Percentiles rank a stretch among this genome's conserved stretches.
Evolutionary conservation across 2,888 invertebrate genomes (phyloP).

Genomic region (Plemyria rubiginata): DNA sequence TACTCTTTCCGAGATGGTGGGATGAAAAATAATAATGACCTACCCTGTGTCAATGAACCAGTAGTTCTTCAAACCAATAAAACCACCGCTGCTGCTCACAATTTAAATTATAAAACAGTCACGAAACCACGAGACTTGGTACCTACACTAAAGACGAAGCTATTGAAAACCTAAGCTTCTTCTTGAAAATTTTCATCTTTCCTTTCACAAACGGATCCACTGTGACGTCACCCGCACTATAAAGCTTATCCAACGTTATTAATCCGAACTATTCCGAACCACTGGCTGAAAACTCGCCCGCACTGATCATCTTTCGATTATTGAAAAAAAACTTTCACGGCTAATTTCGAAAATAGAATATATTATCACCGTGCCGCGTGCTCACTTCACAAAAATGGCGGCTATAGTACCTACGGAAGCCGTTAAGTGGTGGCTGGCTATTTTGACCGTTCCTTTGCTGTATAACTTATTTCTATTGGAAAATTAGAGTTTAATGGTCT

Average conservation of each 20-base stretch:
- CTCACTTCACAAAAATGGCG: constrained; percentile 63
- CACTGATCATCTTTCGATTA: constrained; percentile 60
- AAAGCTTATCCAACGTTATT: constrained; percentile 38
- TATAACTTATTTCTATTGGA: constrained; percentile 81
- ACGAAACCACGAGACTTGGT: constrained; percentile 13
- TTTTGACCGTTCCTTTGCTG: constrained; percentile 69
- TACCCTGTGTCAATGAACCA: constrained; percentile 25
- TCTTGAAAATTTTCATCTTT: constrained; percentile 82
- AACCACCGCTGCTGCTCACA: constrained; percentile 12
- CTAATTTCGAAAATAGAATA: constrained; percentile 70
- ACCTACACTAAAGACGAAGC: constrained; percentile 41
- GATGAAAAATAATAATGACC: background rate
- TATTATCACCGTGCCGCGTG: constrained; percentile 41
- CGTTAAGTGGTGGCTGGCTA: constrained; percentile 64
- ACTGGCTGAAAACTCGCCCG: constrained; percentile 51
- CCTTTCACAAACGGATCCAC: constrained; percentile 78
- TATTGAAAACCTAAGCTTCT: constrained; percentile 80
- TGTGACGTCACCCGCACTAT: constrained; percentile 44
- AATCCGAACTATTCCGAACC: constrained; percentile 40
- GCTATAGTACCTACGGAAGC: constrained; percentile 59
- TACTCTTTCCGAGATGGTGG: no score
- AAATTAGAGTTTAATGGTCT: constrained; percentile 77
- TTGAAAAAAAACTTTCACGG: constrained; percentile 62
- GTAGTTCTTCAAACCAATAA: constrained; percentile 21
- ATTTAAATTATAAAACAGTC: constrained; percentile 21